Evolutionary conservation across 2,113 vertebrate genomes (phyloP).

Genomic region (Pao palembangensis): DNA sequence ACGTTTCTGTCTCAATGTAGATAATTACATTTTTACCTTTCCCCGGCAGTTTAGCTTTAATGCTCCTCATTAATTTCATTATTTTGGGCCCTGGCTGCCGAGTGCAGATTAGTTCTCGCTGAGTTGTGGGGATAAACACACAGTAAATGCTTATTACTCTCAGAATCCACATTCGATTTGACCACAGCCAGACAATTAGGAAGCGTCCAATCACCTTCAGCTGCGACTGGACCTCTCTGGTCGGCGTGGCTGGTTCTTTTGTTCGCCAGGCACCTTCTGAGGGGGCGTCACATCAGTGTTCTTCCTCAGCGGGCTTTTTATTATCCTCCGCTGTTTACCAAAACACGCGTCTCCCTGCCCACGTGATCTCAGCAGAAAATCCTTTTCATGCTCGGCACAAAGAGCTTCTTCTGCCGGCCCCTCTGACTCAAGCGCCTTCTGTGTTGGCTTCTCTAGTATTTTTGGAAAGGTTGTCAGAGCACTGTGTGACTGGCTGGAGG

Average conservation of each 20-base stretch:
- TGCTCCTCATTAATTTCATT: constrained; percentile 74
- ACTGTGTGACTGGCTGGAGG: no score
- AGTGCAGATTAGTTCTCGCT: constrained; percentile 69
- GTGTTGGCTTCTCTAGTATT: not conserved
- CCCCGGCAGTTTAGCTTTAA: constrained; percentile 63
- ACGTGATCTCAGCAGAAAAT: not conserved
- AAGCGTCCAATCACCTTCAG: constrained; percentile 65
- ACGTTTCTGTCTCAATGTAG: constrained; percentile 51
- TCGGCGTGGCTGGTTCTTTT: constrained; percentile 10
- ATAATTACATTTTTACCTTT: constrained; percentile 76
- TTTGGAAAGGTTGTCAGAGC: not conserved
- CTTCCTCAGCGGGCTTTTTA: no score
- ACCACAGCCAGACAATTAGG: constrained; percentile 59
- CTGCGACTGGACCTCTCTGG: constrained; percentile 31
- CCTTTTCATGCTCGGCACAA: not conserved
- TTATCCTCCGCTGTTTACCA: no score
- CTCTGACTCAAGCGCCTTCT: not conserved
- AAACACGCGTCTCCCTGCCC: not conserved
- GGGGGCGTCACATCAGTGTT: no score
- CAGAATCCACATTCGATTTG: constrained; percentile 56
- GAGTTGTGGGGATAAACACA: constrained; percentile 63
- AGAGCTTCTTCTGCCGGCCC: not conserved
- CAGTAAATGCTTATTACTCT: constrained; percentile 69
- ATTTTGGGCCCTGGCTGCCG: constrained; percentile 68
- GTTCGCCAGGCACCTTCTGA: not conserved